Conservation (phyloP, 2,113 vertebrate species). For the Corydoras sp. region DNA sequence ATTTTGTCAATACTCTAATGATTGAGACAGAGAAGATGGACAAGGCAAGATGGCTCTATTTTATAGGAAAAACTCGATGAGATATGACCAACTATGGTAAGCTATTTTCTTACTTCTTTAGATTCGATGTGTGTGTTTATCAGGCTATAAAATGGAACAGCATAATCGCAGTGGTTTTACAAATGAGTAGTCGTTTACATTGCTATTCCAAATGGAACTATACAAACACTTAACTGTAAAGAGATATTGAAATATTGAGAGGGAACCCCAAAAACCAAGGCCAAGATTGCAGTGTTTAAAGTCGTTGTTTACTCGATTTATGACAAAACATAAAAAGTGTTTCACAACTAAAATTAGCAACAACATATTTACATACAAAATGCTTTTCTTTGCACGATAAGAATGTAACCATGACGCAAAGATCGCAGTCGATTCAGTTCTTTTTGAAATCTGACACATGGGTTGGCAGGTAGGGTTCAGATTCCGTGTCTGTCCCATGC, state of each 20-base stretch:
- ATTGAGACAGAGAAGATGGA: constrained; percentile 94
- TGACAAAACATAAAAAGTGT: constrained; percentile 99
- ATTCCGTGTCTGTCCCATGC: constrained; percentile 55
- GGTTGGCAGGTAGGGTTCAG: constrained; percentile 15
- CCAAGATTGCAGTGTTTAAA: constrained; percentile 66
- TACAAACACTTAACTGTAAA: too few species aligned
- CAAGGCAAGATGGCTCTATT: constrained; percentile 60
- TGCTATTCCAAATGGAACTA: too few species aligned
- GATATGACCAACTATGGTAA: constrained; percentile 73
- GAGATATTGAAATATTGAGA: not conserved
- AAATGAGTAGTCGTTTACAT: not conserved
- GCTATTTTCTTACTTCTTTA: constrained; percentile 82
- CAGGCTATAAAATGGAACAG: not conserved
- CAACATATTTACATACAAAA: constrained; percentile 95
- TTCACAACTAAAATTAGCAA: constrained; percentile 93
- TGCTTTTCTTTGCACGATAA: constrained; percentile 68
- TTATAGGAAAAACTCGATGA: constrained; percentile 57
- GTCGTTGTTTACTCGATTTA: constrained; percentile 95
- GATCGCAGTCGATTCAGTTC: constrained; percentile 23
- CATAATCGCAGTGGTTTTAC: not conserved
- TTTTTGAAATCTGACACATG: constrained; percentile 34
- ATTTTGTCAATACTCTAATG: constrained; percentile 97
- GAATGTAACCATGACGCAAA: constrained; percentile 54
- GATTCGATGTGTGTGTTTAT: constrained; percentile 33
- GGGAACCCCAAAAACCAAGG: constrained; percentile 48